Base-by-base conservation (phyloP, 2,888 invertebrate genomes). In the Spatulosminthurus flaviceps region DNA sequence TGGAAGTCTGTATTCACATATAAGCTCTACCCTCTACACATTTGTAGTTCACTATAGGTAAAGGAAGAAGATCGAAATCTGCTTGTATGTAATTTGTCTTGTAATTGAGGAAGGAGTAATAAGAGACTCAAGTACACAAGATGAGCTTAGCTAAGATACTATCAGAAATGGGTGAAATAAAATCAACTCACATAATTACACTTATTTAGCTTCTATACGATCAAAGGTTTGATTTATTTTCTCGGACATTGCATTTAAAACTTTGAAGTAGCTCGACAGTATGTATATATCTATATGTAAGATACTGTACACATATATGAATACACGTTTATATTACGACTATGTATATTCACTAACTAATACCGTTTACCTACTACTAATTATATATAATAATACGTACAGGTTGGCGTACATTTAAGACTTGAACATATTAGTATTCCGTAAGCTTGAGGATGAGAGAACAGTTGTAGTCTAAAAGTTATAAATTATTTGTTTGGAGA, bases 401-500 rank as follows among this genome's bases (percentile, higher is more conserved):
- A 51, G 51, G 51, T 9, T 51, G 51, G 64, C 9, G 26, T 64
- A 69, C 28, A 29, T 67, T 26, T 29, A 13, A 28, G 28, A 69
- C 28, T 29, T n/a, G 51, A 66, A 26, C n/a, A 69, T 34, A 29
- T n/a, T 29, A 69, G 5, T 2, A 28, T 11, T 19, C 34, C 34
- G 21, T 69, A 69, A 69, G 34, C 21, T 51, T 51, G 69, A 19
- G 24, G 67, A 24, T 43, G 22, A 13, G n/a, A 72, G 51, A 72
- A 51, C 72, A 72, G 51, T 43, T 41, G 21, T 21, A 41, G 41
- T 70, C 41, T 69, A 21, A 70, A 29, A 9, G 34, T 72, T 72
- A 74, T 51, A 64, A 74, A 74, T 74, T 51, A 74, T 74, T 74
- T 74, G 64, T 74, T 74, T 74, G 21, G 34, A 29, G 74, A 74